Percentiles rank a stretch among this genome's conserved stretches.
phyloP scores from a whole-genome alignment of 2,888 invertebrate species.

The Smittia aterrima region DNA sequence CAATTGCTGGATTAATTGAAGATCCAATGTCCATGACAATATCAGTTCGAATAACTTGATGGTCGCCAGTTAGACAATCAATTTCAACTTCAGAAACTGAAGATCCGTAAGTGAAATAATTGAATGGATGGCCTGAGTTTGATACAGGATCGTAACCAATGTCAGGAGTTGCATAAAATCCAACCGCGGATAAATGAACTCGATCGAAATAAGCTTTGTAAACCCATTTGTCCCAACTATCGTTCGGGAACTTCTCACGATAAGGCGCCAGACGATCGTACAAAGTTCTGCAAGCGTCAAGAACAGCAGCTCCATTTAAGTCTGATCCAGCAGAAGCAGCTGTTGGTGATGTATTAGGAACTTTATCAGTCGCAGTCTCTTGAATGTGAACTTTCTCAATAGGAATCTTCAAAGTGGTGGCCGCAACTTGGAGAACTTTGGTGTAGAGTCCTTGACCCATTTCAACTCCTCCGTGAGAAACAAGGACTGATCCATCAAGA shows the following conservation, averaged over 20 bases:
- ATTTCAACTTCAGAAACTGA: constrained; percentile 89
- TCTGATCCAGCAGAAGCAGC: constrained; percentile 88
- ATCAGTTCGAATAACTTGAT: constrained; percentile 81
- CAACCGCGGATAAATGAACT: constrained; percentile 77
- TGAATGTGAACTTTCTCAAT: constrained; percentile 72
- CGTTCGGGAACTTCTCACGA: constrained; percentile 70
- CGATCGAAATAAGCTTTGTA: constrained; percentile 71
- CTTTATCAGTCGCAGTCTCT: constrained; percentile 85
- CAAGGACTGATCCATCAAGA: constrained; percentile 80
- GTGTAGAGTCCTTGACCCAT: constrained; percentile 97
- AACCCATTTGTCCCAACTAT: constrained; percentile 83
- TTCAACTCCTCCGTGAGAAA: constrained; percentile 89
- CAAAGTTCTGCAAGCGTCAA: constrained; percentile 76
- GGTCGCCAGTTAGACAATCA: constrained; percentile 92
- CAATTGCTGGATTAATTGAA: constrained; percentile 94
- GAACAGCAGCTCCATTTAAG: constrained; percentile 86
- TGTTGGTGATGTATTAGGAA: constrained; percentile 86
- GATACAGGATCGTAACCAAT: constrained; percentile 71
- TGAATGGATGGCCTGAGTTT: constrained; percentile 71
- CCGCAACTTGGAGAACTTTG: constrained; percentile 91
- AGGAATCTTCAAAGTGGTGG: constrained; percentile 68
- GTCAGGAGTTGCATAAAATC: constrained; percentile 75
- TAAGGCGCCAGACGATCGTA: constrained; percentile 71
- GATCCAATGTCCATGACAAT: constrained; percentile 97
- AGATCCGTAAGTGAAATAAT: constrained; percentile 83